A percentile compares a stretch with the other conserved stretches of the same genome.
Evolutionary conservation across 92 coral and sea anemone species (phyloP).

Genomic region (Isaurus tuberculatus): DNA sequence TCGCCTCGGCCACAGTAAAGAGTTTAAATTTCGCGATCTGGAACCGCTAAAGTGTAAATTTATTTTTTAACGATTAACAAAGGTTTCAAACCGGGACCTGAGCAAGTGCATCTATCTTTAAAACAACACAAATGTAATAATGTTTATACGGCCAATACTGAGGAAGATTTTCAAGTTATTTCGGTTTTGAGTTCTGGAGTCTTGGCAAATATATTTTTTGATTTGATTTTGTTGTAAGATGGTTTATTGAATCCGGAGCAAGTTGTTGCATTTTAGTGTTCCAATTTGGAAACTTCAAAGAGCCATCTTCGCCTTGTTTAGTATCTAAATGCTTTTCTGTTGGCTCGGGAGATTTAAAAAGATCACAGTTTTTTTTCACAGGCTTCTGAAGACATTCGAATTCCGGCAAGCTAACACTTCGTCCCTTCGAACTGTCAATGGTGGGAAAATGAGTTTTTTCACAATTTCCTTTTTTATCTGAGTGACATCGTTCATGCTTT

Average conservation of each 20-base stretch:
- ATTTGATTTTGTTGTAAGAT: slow-evolving; percentile 43
- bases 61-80: background rate
- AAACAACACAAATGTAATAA: background rate
- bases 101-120: background rate
- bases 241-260: background rate
- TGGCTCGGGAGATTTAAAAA: background rate
- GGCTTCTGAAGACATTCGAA: background rate
- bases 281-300: slow-evolving; percentile 17
- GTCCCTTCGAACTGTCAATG: slow-evolving; percentile 7
- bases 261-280: slow-evolving; percentile 2
- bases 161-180: background rate
- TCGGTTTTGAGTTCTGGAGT: background rate
- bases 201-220: slow-evolving; percentile 44
- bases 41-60: background rate
- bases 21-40: background rate
- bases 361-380: background rate
- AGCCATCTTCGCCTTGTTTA: background rate
- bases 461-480: background rate
- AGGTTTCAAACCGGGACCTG: background rate
- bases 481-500: background rate
- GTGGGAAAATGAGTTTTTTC: slow-evolving; percentile 4
- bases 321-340: background rate
- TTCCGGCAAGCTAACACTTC: slow-evolving; percentile 40
- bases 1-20: background rate
- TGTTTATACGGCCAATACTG: background rate